Conservation (phyloP, 1,140 invertebrate genomes). For the Zaprionus taronus region DNA sequence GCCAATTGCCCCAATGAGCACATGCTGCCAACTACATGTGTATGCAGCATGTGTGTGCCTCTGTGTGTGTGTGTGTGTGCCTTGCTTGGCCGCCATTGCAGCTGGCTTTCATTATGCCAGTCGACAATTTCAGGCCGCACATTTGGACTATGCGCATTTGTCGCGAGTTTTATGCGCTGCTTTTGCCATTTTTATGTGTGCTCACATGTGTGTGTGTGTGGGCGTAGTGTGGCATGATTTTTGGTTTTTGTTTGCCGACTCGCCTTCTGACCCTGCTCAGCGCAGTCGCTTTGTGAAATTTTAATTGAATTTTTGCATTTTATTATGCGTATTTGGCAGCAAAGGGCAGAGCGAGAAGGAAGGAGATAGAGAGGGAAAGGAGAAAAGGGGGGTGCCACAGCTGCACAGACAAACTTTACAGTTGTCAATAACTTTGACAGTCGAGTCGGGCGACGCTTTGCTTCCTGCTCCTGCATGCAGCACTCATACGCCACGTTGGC, state of each 20-base stretch:
- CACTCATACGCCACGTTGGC: slow-evolving; percentile 73
- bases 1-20: slow-evolving; percentile 74
- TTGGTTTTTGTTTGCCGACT: slow-evolving; percentile 41
- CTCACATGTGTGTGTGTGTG: background rate
- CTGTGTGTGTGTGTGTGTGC: slow-evolving; percentile 32
- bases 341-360: background rate
- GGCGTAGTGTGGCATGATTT: slow-evolving; percentile 42
- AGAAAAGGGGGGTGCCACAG: background rate
- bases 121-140: slow-evolving; percentile 51
- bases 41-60: slow-evolving; percentile 18
- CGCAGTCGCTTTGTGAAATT: slow-evolving; percentile 71
- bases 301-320: slow-evolving; percentile 80
- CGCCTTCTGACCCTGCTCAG: background rate
- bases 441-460: background rate
- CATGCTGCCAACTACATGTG: slow-evolving; percentile 28
- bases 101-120: slow-evolving; percentile 70
- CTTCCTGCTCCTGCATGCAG: slow-evolving; percentile 11
- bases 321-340: slow-evolving; percentile 59
- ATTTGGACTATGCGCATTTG: slow-evolving; percentile 56
- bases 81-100: slow-evolving; percentile 41
- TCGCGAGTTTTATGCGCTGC: slow-evolving; percentile 51
- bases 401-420: slow-evolving; percentile 65
- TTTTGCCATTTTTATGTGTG: slow-evolving; percentile 28
- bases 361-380: background rate
- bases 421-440: slow-evolving; percentile 78